Evolutionary conservation across 2,888 invertebrate genomes (phyloP).

Genomic region (Blastobasis adustella): DNA sequence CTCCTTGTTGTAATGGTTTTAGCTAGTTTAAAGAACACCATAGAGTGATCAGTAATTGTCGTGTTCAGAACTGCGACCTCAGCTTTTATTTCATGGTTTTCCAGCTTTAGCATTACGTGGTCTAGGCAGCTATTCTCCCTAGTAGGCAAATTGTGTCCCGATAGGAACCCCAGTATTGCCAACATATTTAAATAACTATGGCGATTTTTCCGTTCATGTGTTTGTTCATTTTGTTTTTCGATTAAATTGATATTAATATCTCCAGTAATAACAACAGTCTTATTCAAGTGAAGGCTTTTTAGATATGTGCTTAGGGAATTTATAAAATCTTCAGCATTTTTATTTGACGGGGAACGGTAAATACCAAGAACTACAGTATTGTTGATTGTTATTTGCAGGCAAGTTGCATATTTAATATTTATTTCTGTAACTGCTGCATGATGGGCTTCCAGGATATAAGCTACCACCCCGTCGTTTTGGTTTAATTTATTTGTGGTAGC

Average conservation of each 20-base stretch:
- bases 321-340: background rate
- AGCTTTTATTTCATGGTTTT: too few species aligned
- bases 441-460: conserved; percentile 5
- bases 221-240: background rate
- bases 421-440: conserved; percentile 1
- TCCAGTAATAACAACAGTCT: background rate
- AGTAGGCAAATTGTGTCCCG: background rate
- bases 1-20: too few species aligned
- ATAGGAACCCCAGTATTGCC: background rate
- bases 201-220: background rate
- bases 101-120: background rate
- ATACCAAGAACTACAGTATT: background rate
- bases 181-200: background rate
- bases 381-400: background rate
- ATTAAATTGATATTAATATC: background rate
- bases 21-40: too few species aligned
- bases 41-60: too few species aligned
- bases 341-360: background rate
- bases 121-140: background rate
- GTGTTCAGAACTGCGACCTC: too few species aligned
- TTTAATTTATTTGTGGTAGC: conserved; percentile 4
- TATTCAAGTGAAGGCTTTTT: background rate
- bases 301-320: background rate
- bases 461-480: conserved; percentile 11
- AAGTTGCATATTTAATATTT: background rate